These are phyloP conservation scores for Xylota segnis DNA, from an alignment of 2,888 invertebrate genomes.

Conservation along the genomic window DNA sequence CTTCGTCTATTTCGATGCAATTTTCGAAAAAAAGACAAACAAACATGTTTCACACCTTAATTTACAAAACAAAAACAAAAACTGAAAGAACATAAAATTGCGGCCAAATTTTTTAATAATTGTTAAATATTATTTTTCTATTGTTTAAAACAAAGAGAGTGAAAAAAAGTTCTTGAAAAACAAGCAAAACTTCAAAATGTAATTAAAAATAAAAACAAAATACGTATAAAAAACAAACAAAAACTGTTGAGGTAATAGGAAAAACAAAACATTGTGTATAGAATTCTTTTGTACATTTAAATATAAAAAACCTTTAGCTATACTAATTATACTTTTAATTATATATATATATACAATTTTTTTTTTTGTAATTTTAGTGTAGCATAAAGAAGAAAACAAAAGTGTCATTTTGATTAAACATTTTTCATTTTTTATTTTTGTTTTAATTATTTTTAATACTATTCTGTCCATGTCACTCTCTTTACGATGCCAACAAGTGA, in stretches of 20 bases:
- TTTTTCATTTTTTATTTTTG: slow-evolving; percentile 25
- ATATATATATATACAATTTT: slow-evolving; percentile 5
- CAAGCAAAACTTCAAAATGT: slow-evolving; percentile 32
- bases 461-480: slow-evolving; percentile 75
- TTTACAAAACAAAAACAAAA: slow-evolving; percentile 14
- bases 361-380: slow-evolving; percentile 69
- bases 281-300: slow-evolving; percentile 74
- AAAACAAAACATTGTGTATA: slow-evolving; percentile 48
- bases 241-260: slow-evolving; percentile 42
- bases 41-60: slow-evolving; percentile 18
- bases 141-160: slow-evolving; percentile 61
- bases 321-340: slow-evolving; percentile 55
- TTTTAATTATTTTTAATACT: slow-evolving; percentile 22
- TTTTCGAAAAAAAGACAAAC: slow-evolving; percentile 37
- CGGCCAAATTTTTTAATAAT: slow-evolving; percentile 75
- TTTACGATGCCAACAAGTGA: slow-evolving; percentile 44
- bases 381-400: slow-evolving; percentile 46
- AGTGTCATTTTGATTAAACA: slow-evolving; percentile 72
- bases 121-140: slow-evolving; percentile 70
- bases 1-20: slow-evolving; percentile 50
- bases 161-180: slow-evolving; percentile 16
- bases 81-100: slow-evolving; percentile 47
- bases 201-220: slow-evolving; percentile 11
- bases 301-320: slow-evolving; percentile 59
- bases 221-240: slow-evolving; percentile 12